Conservation (phyloP, 2,888 invertebrate species). For the Andricus curvator region DNA sequence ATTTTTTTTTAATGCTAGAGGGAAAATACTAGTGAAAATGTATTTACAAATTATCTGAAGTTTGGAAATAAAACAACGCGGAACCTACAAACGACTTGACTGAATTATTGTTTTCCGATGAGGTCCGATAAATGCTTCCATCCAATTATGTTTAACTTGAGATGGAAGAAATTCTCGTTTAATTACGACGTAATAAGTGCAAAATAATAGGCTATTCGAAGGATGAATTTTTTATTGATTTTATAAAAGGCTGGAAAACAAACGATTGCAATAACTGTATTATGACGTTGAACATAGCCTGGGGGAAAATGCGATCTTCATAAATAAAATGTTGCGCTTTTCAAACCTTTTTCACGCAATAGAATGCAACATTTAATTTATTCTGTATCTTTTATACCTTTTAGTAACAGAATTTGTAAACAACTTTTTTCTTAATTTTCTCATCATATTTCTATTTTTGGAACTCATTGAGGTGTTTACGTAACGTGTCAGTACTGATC, state of each 20-base stretch:
- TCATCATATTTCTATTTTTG: too few relatives aligned
- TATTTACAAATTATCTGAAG: neutral
- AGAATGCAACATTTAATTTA: too few relatives aligned
- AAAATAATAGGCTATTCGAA: conserved; percentile 16
- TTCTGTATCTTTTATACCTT: too few relatives aligned
- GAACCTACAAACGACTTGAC: neutral
- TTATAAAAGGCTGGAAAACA: neutral
- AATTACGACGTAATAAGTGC: neutral
- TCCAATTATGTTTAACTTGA: conserved; percentile 4
- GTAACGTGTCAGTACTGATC: too few relatives aligned
- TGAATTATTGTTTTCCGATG: neutral
- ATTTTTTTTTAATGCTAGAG: too few relatives aligned
- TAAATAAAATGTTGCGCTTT: neutral
- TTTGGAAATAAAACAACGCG: neutral
- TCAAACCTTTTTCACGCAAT: neutral
- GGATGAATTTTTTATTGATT: conserved; percentile 8
- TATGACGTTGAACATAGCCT: neutral
- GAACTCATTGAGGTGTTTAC: too few relatives aligned
- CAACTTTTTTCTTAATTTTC: too few relatives aligned
- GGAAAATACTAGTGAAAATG: too few relatives aligned
- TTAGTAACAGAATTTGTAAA: too few relatives aligned
- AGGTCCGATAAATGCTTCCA: neutral
- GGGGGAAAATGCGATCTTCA: neutral
- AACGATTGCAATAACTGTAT: conserved; percentile 15
- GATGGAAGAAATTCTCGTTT: neutral